phyloP scores from a whole-genome alignment of 2,888 invertebrate genomes.

The Heliconius charithonia region DNA sequence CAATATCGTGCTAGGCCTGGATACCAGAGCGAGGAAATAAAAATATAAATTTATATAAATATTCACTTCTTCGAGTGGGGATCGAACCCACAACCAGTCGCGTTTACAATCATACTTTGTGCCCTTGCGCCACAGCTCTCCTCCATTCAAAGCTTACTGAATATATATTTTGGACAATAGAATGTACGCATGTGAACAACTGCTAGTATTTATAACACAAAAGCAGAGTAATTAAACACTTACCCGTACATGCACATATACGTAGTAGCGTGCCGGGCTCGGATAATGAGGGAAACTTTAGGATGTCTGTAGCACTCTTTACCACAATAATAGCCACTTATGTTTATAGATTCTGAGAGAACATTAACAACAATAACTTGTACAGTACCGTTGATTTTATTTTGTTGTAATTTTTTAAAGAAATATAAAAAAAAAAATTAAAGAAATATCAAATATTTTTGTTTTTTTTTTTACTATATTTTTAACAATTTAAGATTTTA shows the following conservation, averaged over 20 bases:
- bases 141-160: neutral
- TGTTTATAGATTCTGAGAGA: conserved; percentile 15
- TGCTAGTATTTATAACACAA: conserved; percentile 63
- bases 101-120: no score
- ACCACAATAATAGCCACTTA: conserved; percentile 25
- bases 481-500: no score
- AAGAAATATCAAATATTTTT: neutral
- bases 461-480: no score
- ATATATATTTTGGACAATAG: neutral
- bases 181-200: neutral
- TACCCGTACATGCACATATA: conserved; percentile 42
- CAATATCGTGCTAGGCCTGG: no score
- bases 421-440: neutral
- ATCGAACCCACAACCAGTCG: no score
- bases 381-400: neutral
- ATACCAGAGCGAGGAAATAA: no score
- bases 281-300: conserved; percentile 28
- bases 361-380: neutral
- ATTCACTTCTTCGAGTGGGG: no score
- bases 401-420: neutral
- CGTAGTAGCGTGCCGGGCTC: conserved; percentile 56
- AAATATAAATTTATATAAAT: no score
- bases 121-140: no score
- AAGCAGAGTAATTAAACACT: conserved; percentile 74
- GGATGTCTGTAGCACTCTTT: conserved; percentile 23